Evolutionary conservation across 2,113 vertebrate species (phyloP), one percentile per base, ranked within the genome.

Genomic region (Phaethon lepturus): DNA sequence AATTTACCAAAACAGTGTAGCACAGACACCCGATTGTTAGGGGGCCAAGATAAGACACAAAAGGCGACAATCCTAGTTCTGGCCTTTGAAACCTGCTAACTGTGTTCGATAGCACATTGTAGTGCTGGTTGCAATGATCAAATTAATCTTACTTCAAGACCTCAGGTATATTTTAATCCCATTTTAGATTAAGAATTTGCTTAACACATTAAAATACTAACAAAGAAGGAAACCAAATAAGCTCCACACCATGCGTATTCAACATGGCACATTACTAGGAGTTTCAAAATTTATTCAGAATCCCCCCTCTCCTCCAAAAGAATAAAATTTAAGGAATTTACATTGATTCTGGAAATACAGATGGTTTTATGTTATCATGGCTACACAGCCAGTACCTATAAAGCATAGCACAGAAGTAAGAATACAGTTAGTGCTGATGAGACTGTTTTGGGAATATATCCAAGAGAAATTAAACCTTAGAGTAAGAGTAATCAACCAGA

Each of bases 1-100:
- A 44, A 75, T 95, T 95, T 94, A 44, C 62, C 76, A 45, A 87
- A 83, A 90, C 72, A 80, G 42, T 75, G 23, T 49, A 89, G 53
- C 63, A 53, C 52, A 72, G 72, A 25, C 52, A 11, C 17, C 28
- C 68, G 67, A 82, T 71, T 76, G 53, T 68, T 75, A 49, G 24
- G 67, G 72, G 79, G 28, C 25, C 31, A 16, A 76, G 59, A 56
- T 67, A 67, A 75, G 38, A 49, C 55, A 68, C 56, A 59, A 68
- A 66, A 86, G 42, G 81, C 83, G 81, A 62, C 67, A 49, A 60
- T 94, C 42, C 62, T 13, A 15, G 11, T 72, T 93, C 52, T 2
- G 6, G 29, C 44, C 58, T 76, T 38, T 53, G n/a, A 53, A 87
- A 75, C 28, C 9, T 47, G 18, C 59, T 35, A 19, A 38, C 40